Conservation (phyloP, 2,113 vertebrate species). For the Leucopsar rothschildi region DNA sequence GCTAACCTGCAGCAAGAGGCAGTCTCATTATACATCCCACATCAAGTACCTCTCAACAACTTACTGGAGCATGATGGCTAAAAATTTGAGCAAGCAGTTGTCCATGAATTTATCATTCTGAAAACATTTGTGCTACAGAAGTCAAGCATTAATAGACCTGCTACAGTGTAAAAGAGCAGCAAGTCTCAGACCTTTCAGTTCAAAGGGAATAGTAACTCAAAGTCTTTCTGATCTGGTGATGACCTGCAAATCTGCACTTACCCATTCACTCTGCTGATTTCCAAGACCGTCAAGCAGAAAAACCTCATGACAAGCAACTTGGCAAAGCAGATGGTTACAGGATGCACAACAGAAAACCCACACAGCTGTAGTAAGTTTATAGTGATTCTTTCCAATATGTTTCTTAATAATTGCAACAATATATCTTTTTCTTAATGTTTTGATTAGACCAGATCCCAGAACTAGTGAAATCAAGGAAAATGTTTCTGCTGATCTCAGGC, state of each 20-base stretch:
- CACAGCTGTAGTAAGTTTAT: not conserved
- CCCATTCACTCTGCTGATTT: not conserved
- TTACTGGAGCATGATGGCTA: not conserved
- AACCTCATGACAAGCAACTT: not conserved
- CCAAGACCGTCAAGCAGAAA: not conserved
- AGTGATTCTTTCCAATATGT: not conserved
- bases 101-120: not conserved
- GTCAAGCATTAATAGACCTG: not conserved
- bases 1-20: not conserved
- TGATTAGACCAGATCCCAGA: not conserved
- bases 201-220: not conserved
- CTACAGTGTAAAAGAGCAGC: not conserved
- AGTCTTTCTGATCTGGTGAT: not conserved
- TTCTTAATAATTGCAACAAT: not conserved
- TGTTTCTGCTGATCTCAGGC: not conserved
- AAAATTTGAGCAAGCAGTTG: not conserved
- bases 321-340: not conserved
- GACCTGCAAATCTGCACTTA: not conserved
- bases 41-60: not conserved
- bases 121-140: not conserved
- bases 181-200: not conserved
- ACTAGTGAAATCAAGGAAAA: not conserved
- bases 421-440: not conserved
- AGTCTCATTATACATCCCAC: not conserved
- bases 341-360: not conserved